Evolutionary conservation across 2,888 invertebrate genomes (phyloP), one percentile per base, ranked within the genome.

Genomic region (Volucella inflata): DNA sequence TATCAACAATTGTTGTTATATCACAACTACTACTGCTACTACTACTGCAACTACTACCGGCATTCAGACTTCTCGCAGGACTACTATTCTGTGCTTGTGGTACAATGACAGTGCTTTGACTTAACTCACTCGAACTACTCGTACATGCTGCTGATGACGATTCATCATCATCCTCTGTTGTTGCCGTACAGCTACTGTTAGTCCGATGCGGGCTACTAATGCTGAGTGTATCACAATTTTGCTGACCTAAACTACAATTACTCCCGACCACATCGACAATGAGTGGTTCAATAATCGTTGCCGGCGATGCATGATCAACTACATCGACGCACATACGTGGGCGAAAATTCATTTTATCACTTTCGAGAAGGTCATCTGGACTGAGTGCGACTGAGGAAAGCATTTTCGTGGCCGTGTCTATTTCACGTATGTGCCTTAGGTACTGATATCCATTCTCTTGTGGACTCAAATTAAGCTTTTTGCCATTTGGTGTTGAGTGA

Each of bases 371-470:
- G 84, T 90, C 90, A 59, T 90, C 90, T 9, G 84, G 78, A 21
- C 89, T 87, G 44, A 88, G 88, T 6, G 88, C 90, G 21, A 91
- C 88, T 17, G 92, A 91, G 48, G 90, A 91, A 12, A 91, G 88
- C 89, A 92, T 87, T 87, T 92, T 92, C 70, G 91, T 91, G 62
- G 91, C 91, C 16, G 92, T 89, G 80, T 92, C 92, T 17, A 91
- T 92, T 87, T 92, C 92, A 8, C 92, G 91, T 46, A 92, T 91
- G 80, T 92, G 92, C 8, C 92, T 89, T 83, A 92, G 89, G 83
- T 92, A 91, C 87, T 92, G 92, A 89, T 92, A 92, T 62, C 92
- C 91, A 87, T 91, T 91, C 46, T 91, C 91, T 84, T 91, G 91
- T 42, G 89, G 89, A 70, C 87, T 89, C 70, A 89, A 89, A 60